These are phyloP conservation scores for Euzophera pinguis DNA, from an alignment of 2,888 invertebrate species.

Conservation along the genomic window DNA sequence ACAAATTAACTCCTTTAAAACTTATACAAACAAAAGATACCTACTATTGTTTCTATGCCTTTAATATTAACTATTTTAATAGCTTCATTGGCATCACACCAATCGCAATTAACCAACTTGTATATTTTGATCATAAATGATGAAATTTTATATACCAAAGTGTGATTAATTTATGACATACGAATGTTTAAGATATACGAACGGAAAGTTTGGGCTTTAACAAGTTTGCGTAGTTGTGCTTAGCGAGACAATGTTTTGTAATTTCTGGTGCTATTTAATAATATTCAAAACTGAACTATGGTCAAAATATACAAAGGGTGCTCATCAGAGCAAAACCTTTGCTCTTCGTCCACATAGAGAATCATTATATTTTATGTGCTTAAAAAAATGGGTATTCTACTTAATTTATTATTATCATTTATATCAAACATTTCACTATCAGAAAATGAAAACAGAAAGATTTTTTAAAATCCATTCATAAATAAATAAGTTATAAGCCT, in stretches of 20 bases:
- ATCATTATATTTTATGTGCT: not conserved
- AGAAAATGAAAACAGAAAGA: too few species aligned
- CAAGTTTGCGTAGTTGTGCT: not conserved
- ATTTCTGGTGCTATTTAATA: slow-evolving; percentile 5
- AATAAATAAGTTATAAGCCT: too few species aligned
- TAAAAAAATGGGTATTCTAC: too few species aligned
- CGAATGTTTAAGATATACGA: not conserved
- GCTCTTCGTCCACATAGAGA: not conserved
- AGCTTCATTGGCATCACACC: not conserved
- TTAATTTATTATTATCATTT: too few species aligned
- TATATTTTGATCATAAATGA: slow-evolving; percentile 8
- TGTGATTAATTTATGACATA: not conserved
- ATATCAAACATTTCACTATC: too few species aligned
- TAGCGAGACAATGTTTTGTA: not conserved
- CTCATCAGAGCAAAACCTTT: not conserved
- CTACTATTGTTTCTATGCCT: slow-evolving; percentile 12
- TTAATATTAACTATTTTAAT: slow-evolving; percentile 1
- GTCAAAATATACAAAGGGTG: slow-evolving; percentile 1
- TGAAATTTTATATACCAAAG: not conserved
- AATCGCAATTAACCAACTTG: not conserved
- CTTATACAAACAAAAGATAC: slow-evolving; percentile 14
- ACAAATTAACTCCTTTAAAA: slow-evolving; percentile 10
- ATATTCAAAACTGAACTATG: not conserved
- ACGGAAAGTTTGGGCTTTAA: not conserved
- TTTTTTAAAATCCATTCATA: too few species aligned